Evolutionary conservation across 2,888 invertebrate species (phyloP), one percentile per base, ranked within the genome.

Genomic region (Myopa testacea): DNA sequence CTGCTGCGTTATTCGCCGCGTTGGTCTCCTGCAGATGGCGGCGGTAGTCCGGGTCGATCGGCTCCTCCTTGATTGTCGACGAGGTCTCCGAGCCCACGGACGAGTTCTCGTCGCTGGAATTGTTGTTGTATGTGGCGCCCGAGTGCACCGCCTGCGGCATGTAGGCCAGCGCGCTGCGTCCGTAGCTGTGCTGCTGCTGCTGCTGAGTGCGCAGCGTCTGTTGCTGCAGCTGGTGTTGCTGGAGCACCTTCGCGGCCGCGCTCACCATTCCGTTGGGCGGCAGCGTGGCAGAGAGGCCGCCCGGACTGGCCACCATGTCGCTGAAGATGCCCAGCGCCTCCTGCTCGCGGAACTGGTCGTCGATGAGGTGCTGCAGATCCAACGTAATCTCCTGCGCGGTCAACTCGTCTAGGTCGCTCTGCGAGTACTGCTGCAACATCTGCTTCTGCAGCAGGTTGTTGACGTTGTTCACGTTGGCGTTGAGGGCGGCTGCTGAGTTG

Each of bases 121-220:
- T 91, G 79, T 89, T 89, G 83, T 89, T 90, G 81, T 90, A 90
- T 26, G 89, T 87, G 76, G 90, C 90, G 73, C 87, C 88, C 4
- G 89, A 95, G 88, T 96, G 96, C 4, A 96, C 96, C 34, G 96
- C 95, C 89, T 97, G 97, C 0, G 97, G 97, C 95, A 97, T 96
- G 86, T 96, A 96, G 26, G 96, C 95, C 78, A 96, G 88, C 0
- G 95, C 94, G 38, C 94, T 94, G 79, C 95, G 90, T 4, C 94
- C 93, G 84, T 89, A 89, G 6, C 85, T 84, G 78, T 85, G 86
- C 70, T 87, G 85, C 81, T 91, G 85, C 19, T 63, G 63, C 50
- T 50, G 50, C 16, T 45, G 50, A 3, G 85, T 84, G 63, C 87
- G 84, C 79, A 90, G 87, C 34, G 84, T 87, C 34, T 69, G 69